phyloP scores from a whole-genome alignment of 2,797 vertebrate species.

The Pseudochirops corinnae region DNA sequence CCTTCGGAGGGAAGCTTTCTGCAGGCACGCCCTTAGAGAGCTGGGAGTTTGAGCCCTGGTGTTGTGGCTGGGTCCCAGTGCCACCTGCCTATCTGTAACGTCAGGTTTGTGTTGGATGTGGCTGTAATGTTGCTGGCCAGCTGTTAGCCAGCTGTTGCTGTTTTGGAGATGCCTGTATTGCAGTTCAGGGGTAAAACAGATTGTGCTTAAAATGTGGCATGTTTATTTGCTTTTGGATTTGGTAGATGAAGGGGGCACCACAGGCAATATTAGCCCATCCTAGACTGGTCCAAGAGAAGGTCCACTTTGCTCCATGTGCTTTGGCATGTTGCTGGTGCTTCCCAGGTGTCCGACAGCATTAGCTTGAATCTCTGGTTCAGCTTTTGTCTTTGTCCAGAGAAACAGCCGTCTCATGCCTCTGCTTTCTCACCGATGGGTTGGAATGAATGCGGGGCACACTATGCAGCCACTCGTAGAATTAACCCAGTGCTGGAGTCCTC shows the following conservation, averaged over 20 bases:
- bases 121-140: background rate
- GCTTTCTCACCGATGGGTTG: background rate
- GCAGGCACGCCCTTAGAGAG: background rate
- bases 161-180: background rate
- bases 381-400: background rate
- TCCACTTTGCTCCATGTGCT: background rate
- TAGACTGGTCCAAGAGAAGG: background rate
- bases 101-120: background rate
- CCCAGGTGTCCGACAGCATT: background rate
- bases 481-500: background rate
- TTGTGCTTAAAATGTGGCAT: background rate
- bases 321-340: background rate
- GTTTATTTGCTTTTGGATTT: background rate
- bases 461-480: background rate
- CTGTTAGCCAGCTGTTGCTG: background rate
- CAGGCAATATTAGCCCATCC: background rate
- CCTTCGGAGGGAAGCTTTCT: conserved; percentile 23
- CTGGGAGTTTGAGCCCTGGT: conserved; percentile 1
- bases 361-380: background rate
- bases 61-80: background rate
- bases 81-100: conserved; percentile 12
- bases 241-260: background rate
- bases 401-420: background rate
- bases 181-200: no score
- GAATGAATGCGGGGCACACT: background rate